A percentile compares a stretch with the other conserved stretches of the same genome.
Evolutionary conservation across 2,113 vertebrate genomes (phyloP).

Genomic region (Paralichthys olivaceus): DNA sequence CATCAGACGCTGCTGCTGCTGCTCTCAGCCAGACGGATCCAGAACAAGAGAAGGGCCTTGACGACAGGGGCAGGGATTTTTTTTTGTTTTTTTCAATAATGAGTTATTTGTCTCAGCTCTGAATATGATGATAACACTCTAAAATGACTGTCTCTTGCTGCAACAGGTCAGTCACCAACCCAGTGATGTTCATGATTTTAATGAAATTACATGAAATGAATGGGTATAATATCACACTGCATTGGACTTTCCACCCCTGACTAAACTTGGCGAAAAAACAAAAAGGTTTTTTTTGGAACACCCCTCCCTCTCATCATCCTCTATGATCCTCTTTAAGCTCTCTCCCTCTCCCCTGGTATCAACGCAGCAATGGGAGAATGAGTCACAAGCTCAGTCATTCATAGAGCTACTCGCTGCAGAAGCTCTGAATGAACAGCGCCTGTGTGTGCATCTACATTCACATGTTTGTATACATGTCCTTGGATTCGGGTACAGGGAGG

Average conservation of each 20-base stretch:
- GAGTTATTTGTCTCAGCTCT: conserved; percentile 8
- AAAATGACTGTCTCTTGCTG: conserved; percentile 12
- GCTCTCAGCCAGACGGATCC: conserved; percentile 37
- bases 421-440: conserved; percentile 71
- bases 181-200: conserved; percentile 1
- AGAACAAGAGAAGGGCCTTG: conserved; percentile 16
- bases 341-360: conserved; percentile 36
- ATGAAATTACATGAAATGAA: conserved; percentile 4
- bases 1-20: conserved; percentile 23
- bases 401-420: conserved; percentile 61
- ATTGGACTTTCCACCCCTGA: not conserved
- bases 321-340: conserved; percentile 17
- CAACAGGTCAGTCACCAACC: conserved; percentile 1
- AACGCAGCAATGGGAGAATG: conserved; percentile 61
- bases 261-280: conserved; percentile 27
- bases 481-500: conserved; percentile 25
- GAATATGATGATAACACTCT: conserved; percentile 32
- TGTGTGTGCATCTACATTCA: conserved; percentile 41
- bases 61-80: conserved; percentile 1
- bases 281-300: conserved; percentile 1
- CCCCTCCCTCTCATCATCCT: conserved; percentile 10
- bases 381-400: conserved; percentile 74
- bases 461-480: conserved; percentile 50
- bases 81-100: conserved; percentile 5
- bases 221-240: not conserved